A percentile compares a stretch with the other conserved stretches of the same genome.
Evolutionary conservation across 2,888 invertebrate genomes (phyloP).

Genomic region (Scrobipalpa costella): DNA sequence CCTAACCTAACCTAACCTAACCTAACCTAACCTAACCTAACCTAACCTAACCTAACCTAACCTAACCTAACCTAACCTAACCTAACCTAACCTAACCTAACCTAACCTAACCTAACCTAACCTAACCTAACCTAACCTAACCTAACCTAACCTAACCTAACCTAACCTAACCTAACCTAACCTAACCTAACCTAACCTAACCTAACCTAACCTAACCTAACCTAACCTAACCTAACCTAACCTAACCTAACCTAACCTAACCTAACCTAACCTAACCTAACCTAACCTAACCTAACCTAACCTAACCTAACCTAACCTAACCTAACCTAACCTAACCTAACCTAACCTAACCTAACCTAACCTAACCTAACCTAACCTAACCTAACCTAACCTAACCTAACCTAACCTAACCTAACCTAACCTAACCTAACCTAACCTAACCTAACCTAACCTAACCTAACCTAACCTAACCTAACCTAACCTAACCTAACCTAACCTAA

Average conservation of each 20-base stretch:
- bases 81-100: conserved; percentile 30
- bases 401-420: conserved; percentile 37
- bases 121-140: conserved; percentile 31
- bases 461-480: conserved; percentile 36
- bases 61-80: conserved; percentile 30
- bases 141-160: conserved; percentile 31
- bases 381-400: conserved; percentile 37
- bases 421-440: conserved; percentile 35
- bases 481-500: conserved; percentile 36
- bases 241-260: conserved; percentile 22
- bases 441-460: conserved; percentile 34
- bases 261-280: conserved; percentile 34
- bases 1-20: conserved; percentile 27
- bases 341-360: conserved; percentile 34
- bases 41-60: conserved; percentile 29
- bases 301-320: conserved; percentile 33
- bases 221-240: conserved; percentile 32
- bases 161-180: conserved; percentile 28
- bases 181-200: conserved; percentile 34
- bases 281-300: conserved; percentile 35
- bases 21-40: conserved; percentile 31
- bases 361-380: conserved; percentile 36
- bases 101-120: conserved; percentile 29
- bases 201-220: conserved; percentile 38
- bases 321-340: conserved; percentile 33